Conservation (phyloP, 1,140 invertebrate species). For the Agrypnia vestita region DNA sequence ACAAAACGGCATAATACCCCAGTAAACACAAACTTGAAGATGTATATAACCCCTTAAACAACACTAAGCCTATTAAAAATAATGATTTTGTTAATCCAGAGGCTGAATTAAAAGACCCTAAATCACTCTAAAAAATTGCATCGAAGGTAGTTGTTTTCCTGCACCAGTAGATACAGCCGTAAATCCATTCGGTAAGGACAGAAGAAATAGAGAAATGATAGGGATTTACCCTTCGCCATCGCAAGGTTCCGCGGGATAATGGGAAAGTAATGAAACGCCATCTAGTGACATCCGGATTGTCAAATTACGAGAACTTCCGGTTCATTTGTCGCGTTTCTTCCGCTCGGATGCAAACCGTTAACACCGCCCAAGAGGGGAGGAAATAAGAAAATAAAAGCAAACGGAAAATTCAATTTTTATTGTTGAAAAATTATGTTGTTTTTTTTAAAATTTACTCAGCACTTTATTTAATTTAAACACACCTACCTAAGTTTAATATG, state of each 20-base stretch:
- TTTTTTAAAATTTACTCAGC: no score
- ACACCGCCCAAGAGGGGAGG: background rate
- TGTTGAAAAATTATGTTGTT: background rate
- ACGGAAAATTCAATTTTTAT: conserved; percentile 5
- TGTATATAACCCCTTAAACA: no score
- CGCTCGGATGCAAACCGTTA: conserved; percentile 26
- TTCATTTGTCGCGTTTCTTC: conserved; percentile 49
- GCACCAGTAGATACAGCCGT: background rate
- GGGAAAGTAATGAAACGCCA: conserved; percentile 53
- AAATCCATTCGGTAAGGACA: conserved; percentile 10
- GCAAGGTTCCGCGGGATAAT: conserved; percentile 43
- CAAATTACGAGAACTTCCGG: conserved; percentile 53
- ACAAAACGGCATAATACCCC: no score
- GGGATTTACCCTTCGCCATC: conserved; percentile 11
- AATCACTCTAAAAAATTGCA: background rate
- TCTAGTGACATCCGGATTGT: conserved; percentile 46
- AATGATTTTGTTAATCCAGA: background rate
- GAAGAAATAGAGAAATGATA: conserved; percentile 30
- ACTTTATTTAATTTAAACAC: no score
- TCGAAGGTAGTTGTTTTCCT: background rate
- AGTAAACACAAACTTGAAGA: no score
- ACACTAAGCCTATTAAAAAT: no score
- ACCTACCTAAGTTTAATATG: no score
- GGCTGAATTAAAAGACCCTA: background rate
- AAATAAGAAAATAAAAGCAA: conserved; percentile 23